These are phyloP conservation scores for Glossophaga mutica DNA, from an alignment of 2,797 vertebrate genomes.

Conservation along the genomic window DNA sequence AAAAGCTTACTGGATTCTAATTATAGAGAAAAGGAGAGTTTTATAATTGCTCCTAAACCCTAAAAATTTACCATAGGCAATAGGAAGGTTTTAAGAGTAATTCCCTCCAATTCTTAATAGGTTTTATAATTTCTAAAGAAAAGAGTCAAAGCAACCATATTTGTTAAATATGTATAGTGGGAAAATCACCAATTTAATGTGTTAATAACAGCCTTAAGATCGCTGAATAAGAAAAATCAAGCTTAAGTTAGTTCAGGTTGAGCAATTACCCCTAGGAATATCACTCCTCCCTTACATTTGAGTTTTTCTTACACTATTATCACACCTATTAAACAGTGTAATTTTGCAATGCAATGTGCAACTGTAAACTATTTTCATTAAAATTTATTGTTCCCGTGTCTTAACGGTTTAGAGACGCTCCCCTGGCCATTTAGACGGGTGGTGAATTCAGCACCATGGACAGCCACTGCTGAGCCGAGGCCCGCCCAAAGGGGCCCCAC, in stretches of 20 bases:
- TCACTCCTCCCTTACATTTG: conserved; percentile 27
- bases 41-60: neutral
- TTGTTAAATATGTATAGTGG: conserved; percentile 41
- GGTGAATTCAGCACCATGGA: neutral
- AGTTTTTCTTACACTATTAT: conserved; percentile 29
- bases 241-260: neutral
- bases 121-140: conserved; percentile 39
- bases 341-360: neutral
- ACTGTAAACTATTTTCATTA: conserved; percentile 35
- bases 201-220: conserved; percentile 21
- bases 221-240: conserved; percentile 15
- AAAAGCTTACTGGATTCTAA: conserved; percentile 8
- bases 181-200: conserved; percentile 43
- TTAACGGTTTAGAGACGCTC: conserved; percentile 9
- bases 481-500: neutral
- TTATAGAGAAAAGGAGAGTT: neutral
- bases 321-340: conserved; percentile 52
- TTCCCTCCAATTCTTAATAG: conserved; percentile 2
- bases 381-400: neutral
- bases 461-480: neutral
- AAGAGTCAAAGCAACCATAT: conserved; percentile 23
- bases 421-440: neutral
- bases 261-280: conserved; percentile 37
- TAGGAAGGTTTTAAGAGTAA: neutral
- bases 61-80: neutral